Evolutionary conservation across 2,888 invertebrate species (phyloP), one percentile per base, ranked within the genome.

Genomic region (Melinaea marsaeus): DNA sequence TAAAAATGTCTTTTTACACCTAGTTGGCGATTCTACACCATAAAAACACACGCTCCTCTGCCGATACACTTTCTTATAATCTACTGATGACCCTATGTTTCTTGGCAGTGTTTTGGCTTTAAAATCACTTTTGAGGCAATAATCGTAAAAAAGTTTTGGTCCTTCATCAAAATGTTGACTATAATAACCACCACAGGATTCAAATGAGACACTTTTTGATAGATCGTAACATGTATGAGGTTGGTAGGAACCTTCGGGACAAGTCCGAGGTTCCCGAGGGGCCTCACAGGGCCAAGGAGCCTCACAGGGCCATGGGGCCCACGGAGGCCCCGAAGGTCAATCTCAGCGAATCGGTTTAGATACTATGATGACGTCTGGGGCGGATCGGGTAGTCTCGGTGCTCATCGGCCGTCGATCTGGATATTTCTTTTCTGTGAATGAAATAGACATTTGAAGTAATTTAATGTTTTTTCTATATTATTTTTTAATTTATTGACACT

Each of bases 341-440:
- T 84, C 86, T 90, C 90, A 90, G 90, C 90, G 88, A 90, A 90
- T 83, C 86, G 89, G 90, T 65, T 90, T 90, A 66, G 90, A 90
- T 22, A 90, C 90, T 13, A 96, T 96, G 79, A 97, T 96, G 76
- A 97, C 97, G 84, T 97, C 97, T 58, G 97, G 97, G 1, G 97
- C 97, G 63, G 97, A 96, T 77, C 96, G 95, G 64, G 96, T 96
- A 63, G 96, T 96, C 80, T 96, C 95, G 64, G 94, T 94, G 85
- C 96, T 95, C 86, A 95, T 95, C 56, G 95, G 95, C 58, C 94
- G 89, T 54, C 93, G 90, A 56, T 90, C 89, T 0, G 79, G 69
- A 13, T 81, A 74, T 73, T 88, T 90, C 81, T 90, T 90, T 74
- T 81, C 90, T 90, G 87, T 71, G 73, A 77, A 37, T 7, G 22